Base-by-base conservation (phyloP, 2,797 vertebrate genomes). In the Characodon lateralis region DNA sequence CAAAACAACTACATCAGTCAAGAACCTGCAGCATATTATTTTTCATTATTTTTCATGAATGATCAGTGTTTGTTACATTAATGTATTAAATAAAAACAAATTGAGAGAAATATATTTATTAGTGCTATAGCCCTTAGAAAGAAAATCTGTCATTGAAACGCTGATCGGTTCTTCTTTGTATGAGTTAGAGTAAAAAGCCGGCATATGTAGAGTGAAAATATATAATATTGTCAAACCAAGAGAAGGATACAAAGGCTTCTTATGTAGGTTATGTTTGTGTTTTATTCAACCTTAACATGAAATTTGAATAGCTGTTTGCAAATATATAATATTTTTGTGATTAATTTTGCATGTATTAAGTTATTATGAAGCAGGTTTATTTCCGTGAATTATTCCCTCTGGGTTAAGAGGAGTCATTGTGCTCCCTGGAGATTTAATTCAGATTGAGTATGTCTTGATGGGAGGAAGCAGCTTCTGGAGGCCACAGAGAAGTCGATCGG, bases 311-410 rank as follows among this genome's bases (percentile, higher is more conserved):
- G 22, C 31, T 43, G 24, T 43, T 68, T 68, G 39, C 41, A 12
- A 43, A 68, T 73, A 71, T 35, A 7, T 20, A 63, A 65, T 58
- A 65, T 35, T 70, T 83, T 39, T 53, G 9, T 72, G 61, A 28
- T 87, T 83, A 46, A 77, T 55, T 82, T 58, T 81, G 51, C n/a
- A 79, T 79, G 65, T 39, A 87, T 75, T 61, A 73, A 87, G 84
- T 91, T 85, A 82, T 87, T 75, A 86, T 91, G 77, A 71, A 87
- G 83, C 77, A 74, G 66, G 83, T 39, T 77, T 81, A 73, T 73
- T 76, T 72, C 35, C 75, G 53, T 63, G 69, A 88, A 84, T 80
- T 71, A 55, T 16, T 76, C 39, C 14, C 20, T 82, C 53, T 68
- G 12, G 58, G 31, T 53, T n/a, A 78, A 55, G 56, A 84, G 80